A percentile compares a stretch with the other conserved stretches of the same genome.
Evolutionary conservation across 2,797 vertebrate species (phyloP).

Genomic region (Menidia menidia): DNA sequence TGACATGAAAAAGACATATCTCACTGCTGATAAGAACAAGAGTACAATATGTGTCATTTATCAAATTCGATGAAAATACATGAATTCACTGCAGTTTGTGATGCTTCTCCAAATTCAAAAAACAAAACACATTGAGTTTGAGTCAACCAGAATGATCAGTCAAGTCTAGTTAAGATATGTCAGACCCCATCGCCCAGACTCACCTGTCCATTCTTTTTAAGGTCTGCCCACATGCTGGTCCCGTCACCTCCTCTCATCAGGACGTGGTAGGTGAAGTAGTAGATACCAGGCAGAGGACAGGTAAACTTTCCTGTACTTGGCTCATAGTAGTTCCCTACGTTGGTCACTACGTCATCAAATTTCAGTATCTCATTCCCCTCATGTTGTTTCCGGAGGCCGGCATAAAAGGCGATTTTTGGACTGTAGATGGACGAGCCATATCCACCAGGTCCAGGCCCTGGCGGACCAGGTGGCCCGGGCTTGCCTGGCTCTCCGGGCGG

Average conservation of each 20-base stretch:
- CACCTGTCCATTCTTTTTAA: conserved; percentile 94
- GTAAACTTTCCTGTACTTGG: conserved; percentile 94
- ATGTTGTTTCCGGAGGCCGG: conserved; percentile 89
- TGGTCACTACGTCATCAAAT: conserved; percentile 94
- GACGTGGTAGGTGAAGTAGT: conserved; percentile 94
- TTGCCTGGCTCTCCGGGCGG: conserved; percentile 88
- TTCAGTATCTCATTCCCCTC: conserved; percentile 90
- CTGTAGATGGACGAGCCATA: conserved; percentile 88
- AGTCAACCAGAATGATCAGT: background rate
- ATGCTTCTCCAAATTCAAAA: no score
- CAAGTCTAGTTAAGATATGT: background rate
- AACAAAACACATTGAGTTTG: background rate
- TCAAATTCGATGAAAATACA: no score
- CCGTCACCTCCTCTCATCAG: conserved; percentile 91
- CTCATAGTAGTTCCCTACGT: conserved; percentile 93
- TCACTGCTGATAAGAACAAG: background rate
- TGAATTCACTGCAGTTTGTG: no score
- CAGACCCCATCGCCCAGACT: conserved; percentile 27
- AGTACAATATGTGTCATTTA: background rate
- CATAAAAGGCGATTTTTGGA: conserved; percentile 93
- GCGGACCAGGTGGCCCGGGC: conserved; percentile 85
- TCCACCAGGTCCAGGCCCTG: conserved; percentile 86
- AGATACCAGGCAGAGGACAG: conserved; percentile 90
- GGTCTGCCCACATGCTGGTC: conserved; percentile 92
- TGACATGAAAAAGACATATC: background rate